These are phyloP conservation scores for Micrasema minimum DNA, from an alignment of 1,140 invertebrate species.

Conservation along the genomic window DNA sequence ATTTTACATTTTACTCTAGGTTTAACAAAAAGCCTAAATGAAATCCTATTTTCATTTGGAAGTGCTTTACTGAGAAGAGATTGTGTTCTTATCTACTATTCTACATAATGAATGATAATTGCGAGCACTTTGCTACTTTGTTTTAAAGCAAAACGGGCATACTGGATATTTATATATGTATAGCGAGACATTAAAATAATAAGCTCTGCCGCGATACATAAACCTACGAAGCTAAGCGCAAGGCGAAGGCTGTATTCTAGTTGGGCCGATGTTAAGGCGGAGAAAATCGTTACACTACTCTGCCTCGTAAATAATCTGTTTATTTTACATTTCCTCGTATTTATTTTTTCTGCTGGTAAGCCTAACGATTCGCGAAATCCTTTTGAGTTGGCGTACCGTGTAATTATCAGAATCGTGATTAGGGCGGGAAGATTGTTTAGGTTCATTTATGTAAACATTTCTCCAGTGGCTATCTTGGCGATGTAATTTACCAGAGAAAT, in stretches of 20 bases:
- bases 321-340: slow-evolving; percentile 43
- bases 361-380: slow-evolving; percentile 45
- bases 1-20: too few relatives aligned
- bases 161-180: slow-evolving; percentile 18
- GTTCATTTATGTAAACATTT: background rate
- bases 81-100: slow-evolving; percentile 7
- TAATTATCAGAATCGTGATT: slow-evolving; percentile 39
- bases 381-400: slow-evolving; percentile 30
- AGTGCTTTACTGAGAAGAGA: too few relatives aligned
- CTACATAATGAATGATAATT: background rate
- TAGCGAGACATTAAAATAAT: slow-evolving; percentile 26
- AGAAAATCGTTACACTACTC: slow-evolving; percentile 9
- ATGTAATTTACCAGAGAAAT: slow-evolving; percentile 7
- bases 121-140: slow-evolving; percentile 1
- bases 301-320: slow-evolving; percentile 48
- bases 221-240: slow-evolving; percentile 2
- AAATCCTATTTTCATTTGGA: too few relatives aligned
- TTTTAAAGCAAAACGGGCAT: slow-evolving; percentile 6
- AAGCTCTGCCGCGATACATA: slow-evolving; percentile 11
- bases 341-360: slow-evolving; percentile 45
- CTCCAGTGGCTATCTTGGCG: slow-evolving; percentile 9
- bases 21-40: too few relatives aligned
- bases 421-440: slow-evolving; percentile 32
- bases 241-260: slow-evolving; percentile 10
- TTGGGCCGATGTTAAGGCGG: slow-evolving; percentile 12